Conservation (phyloP, 1,140 invertebrate genomes). For the Reticulitermes speratus region DNA sequence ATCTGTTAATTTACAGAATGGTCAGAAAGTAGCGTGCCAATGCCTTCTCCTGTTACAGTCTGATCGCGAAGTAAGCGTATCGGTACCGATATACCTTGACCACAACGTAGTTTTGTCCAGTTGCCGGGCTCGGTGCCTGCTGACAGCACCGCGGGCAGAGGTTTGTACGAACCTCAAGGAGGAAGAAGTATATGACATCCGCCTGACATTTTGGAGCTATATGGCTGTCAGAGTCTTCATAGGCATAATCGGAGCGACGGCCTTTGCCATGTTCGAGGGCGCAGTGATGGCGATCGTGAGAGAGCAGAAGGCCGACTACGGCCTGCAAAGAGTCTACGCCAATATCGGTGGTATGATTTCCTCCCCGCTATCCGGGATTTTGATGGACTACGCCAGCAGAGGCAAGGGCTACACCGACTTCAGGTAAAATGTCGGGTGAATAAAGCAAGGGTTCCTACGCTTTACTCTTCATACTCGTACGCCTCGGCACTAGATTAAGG, state of each 20-base stretch:
- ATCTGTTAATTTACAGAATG: no score
- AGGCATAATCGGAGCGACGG: slow-evolving; percentile 64
- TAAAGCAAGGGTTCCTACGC: not conserved
- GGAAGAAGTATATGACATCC: slow-evolving; percentile 60
- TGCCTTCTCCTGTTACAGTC: not conserved
- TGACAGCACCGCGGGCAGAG: slow-evolving; percentile 53
- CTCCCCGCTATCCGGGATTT: slow-evolving; percentile 70
- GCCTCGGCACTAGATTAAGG: no score
- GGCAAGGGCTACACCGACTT: slow-evolving; percentile 68
- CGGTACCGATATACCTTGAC: no score
- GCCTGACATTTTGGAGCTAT: slow-evolving; percentile 74
- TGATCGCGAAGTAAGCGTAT: not conserved
- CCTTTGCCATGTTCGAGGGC: slow-evolving; percentile 78
- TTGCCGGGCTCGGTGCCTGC: slow-evolving; percentile 54
- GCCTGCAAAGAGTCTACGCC: slow-evolving; percentile 75
- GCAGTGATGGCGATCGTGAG: slow-evolving; percentile 76
- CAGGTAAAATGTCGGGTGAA: slow-evolving; percentile 49
- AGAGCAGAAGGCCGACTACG: slow-evolving; percentile 77
- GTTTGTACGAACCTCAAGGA: slow-evolving; percentile 62
- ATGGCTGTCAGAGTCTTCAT: slow-evolving; percentile 70
- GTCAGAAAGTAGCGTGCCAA: not conserved
- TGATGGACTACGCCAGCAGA: slow-evolving; percentile 67
- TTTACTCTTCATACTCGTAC: not conserved
- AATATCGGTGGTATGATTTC: slow-evolving; percentile 78
- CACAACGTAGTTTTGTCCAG: slow-evolving; percentile 19